phyloP scores from a whole-genome alignment of 2,113 vertebrate genomes.

The Silurus asotus region DNA sequence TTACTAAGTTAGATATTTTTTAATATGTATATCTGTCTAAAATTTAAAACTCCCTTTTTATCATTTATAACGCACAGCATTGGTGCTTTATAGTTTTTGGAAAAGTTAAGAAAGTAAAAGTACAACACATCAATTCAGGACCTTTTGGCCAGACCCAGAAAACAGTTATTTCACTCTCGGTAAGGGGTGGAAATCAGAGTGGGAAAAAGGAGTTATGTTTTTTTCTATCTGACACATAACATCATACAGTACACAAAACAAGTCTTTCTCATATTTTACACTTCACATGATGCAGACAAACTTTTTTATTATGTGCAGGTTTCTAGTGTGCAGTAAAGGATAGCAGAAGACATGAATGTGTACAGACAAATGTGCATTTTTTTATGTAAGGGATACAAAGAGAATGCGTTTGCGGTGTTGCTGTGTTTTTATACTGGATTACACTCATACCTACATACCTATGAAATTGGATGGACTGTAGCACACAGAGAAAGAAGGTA shows the following conservation, averaged over 20 bases:
- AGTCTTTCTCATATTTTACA: conserved; percentile 31
- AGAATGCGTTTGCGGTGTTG: neutral
- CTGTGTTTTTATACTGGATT: neutral
- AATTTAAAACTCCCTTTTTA: neutral
- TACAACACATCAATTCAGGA: neutral
- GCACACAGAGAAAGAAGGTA: neutral
- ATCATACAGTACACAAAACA: neutral
- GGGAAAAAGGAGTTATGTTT: neutral
- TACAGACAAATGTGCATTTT: neutral
- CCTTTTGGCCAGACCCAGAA: conserved; percentile 23
- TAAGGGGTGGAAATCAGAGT: neutral
- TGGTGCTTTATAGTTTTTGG: neutral
- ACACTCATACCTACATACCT: neutral
- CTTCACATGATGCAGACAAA: conserved; percentile 30
- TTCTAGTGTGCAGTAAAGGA: conserved; percentile 10
- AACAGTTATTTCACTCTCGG: conserved; percentile 6
- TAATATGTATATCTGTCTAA: neutral
- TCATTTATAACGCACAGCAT: neutral
- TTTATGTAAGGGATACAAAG: neutral
- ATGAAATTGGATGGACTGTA: neutral
- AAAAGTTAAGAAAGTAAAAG: neutral
- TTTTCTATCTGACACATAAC: conserved; percentile 16
- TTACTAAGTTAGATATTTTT: neutral
- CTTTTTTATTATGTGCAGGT: conserved; percentile 35
- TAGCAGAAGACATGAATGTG: conserved; percentile 17